Evolutionary conservation across 2,797 vertebrate genomes (phyloP), one percentile per base, ranked within the genome.

Genomic region (Eutrigla gurnardus): DNA sequence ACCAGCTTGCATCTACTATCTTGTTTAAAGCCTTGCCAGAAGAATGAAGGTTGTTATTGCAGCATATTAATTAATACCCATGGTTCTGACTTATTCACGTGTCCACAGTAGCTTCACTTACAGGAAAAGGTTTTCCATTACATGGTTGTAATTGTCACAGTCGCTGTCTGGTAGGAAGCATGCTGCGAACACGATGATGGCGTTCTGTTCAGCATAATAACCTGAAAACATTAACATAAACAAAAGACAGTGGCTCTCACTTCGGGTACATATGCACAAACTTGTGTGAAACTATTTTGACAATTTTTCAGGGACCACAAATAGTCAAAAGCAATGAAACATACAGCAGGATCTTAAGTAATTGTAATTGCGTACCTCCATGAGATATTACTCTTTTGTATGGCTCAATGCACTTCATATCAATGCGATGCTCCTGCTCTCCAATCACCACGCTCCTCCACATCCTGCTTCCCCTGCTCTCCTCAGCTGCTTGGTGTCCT

Each of bases 61-160:
- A 71, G 37, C 18, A 55, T 33, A 42, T 36, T 6, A 37, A 47
- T 36, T 7, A 47, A 47, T 62, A 11, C 10, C 25, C 1, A 32
- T 52, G 2, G 9, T 70, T 5, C 17, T 39, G 25, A 43, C 14
- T 25, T 49, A 8, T 49, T 64, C 17, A 33, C 7, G 3, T n/a
- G 6, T 32, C 5, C 5, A 46, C 3, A 47, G 10, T 40, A 35
- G 35, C 7, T 42, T 65, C 50, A 98, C 98, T 97, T 88, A 99
- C 98, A 99, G 92, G 86, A 99, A 99, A 92, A 99, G 97, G 88
- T 99, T 98, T 94, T 99, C 98, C 98, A 99, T 99, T 66, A 99
- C 96, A 91, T 98, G 97, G 81, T 96, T 96, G 93, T 99, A 99
- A 89, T 99, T 97, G 43, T 96, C 94, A 88, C 94, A 95, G 93